Base-by-base conservation (phyloP, 2,888 invertebrate species). In the Callosobruchus maculatus region DNA sequence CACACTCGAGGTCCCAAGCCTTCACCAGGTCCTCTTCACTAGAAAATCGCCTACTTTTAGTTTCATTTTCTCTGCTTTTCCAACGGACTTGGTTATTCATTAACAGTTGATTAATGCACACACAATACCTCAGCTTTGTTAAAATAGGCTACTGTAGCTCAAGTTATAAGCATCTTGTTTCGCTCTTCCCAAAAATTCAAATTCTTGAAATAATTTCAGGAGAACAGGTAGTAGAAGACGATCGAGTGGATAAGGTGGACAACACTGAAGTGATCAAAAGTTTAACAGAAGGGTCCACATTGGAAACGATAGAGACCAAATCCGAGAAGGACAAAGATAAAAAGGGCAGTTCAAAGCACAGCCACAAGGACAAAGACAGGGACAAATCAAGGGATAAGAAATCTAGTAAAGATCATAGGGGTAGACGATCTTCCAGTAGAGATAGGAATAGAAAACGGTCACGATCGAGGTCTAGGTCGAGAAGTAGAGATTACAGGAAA, bases 231-330 rank as follows among this genome's bases (percentile, higher is more conserved):
- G 91, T 93, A 84, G 92, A 92, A 86, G 87, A 87, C 70, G 90
- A 90, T 68, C 90, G 91, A 81, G 88, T 89, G 73, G 89, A 90
- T 2, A 89, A 90, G 76, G 90, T 90, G 5, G 92, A 92, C 69
- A 86, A 84, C 71, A 84, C 84, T 0, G 87, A 87, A 76, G 86
- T 87, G 2, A 85, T 87, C 31, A 85, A 86, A 68, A 85, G 84
- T 70, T 77, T 87, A 70, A 85, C 85, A 0, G 86, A 86, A 74
- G 83, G 83, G 72, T 82, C 83, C 0, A 81, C 83, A 13, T 76
- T 83, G 21, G 82, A 83, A n/a, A 75, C 79, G 18, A 78, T 77
- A 21, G 83, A 82, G 74, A 79, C 77, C 2, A 81, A 79, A 74
- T 70, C 73, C 20, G 78, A 78, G 20, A 74, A 21, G 21, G 76